These are phyloP conservation scores for Cerceris ruficornis DNA, from an alignment of 2,888 invertebrate species.

Conservation along the genomic window DNA sequence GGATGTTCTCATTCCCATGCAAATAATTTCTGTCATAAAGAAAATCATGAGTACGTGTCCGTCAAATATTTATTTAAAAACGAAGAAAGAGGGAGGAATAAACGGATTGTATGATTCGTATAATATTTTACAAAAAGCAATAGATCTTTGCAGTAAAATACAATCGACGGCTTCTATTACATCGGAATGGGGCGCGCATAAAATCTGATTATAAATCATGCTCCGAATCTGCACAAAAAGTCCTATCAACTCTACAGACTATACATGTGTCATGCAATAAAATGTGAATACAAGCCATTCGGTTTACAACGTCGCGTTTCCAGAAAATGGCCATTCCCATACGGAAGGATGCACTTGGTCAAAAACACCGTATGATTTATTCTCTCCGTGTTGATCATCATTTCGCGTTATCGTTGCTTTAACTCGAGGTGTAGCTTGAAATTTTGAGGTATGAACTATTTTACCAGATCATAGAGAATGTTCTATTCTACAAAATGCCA, in stretches of 20 bases:
- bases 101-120: no score
- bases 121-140: not conserved
- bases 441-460: no score
- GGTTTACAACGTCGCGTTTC: conserved; percentile 27
- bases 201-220: conserved; percentile 48
- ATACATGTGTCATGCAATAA: conserved; percentile 46
- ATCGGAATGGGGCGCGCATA: not conserved
- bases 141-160: conserved; percentile 7
- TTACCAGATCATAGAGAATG: no score
- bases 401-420: conserved; percentile 20
- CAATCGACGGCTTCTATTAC: not conserved
- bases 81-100: no score
- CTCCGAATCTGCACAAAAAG: conserved; percentile 17
- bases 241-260: conserved; percentile 15
- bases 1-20: no score
- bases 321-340: conserved; percentile 29
- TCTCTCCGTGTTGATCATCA: conserved; percentile 22
- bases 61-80: no score
- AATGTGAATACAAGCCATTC: conserved; percentile 29
- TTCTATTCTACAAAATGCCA: no score
- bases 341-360: conserved; percentile 14
- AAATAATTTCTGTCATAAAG: no score
- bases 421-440: not conserved
- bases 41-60: no score
- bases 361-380: conserved; percentile 58